These are phyloP conservation scores for Nemoura dubitans DNA, from an alignment of 2,888 invertebrate species.

Conservation along the genomic window DNA sequence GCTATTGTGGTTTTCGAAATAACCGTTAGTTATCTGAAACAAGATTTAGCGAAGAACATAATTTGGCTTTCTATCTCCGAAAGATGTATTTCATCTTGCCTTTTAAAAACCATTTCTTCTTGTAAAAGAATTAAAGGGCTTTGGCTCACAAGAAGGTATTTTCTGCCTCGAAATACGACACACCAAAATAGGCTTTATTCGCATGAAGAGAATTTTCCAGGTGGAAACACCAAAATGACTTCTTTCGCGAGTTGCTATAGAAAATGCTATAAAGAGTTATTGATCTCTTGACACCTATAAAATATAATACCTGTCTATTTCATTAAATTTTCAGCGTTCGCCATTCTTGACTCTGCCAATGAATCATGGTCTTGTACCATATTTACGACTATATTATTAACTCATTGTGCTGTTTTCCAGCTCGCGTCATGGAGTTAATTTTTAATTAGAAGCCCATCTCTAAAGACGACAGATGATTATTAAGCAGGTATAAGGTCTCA, in stretches of 20 bases:
- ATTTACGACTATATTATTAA: neutral
- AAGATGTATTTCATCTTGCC: neutral
- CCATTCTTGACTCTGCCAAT: neutral
- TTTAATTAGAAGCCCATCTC: neutral
- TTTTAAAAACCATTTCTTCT: neutral
- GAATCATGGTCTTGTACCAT: neutral
- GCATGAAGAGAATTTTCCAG: neutral
- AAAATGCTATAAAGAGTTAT: slow-evolving; percentile 1
- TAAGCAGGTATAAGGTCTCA: neutral
- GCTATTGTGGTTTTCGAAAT: too few relatives aligned
- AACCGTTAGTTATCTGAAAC: too few relatives aligned
- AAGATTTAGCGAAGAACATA: too few relatives aligned
- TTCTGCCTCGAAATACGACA: neutral
- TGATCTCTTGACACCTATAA: slow-evolving; percentile 2
- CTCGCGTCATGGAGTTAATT: neutral
- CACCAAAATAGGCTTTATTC: neutral
- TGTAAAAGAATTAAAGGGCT: neutral
- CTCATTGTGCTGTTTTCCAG: neutral
- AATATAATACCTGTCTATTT: slow-evolving; percentile 2
- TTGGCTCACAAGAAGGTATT: neutral
- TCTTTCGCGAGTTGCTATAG: neutral
- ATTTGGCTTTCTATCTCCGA: neutral
- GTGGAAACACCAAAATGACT: neutral
- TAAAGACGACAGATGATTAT: neutral
- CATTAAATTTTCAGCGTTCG: neutral